Conservation (phyloP, 2,113 vertebrate genomes). For the Prolemur simus region DNA sequence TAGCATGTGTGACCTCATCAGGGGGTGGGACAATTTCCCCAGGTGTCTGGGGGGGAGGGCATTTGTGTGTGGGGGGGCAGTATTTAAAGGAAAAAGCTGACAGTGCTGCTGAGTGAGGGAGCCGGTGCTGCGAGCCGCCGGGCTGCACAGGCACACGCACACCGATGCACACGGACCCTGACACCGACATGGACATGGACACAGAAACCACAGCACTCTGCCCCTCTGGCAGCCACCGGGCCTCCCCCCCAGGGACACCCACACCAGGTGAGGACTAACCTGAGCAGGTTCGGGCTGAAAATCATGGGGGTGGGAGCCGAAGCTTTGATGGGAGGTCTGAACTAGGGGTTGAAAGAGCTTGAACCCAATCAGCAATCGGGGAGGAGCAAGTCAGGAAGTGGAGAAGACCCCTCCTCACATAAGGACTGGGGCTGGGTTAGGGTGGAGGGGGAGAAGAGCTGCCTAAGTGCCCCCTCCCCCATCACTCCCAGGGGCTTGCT, state of each 20-base stretch:
- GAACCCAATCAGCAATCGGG: conserved; percentile 2
- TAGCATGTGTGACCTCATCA: conserved; percentile 79
- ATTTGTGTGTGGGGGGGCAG: conserved; percentile 31
- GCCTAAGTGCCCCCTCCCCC: conserved; percentile 28
- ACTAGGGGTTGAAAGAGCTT: neutral
- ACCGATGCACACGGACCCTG: conserved; percentile 60
- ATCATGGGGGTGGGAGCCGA: neutral
- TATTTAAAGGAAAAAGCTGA: conserved; percentile 81
- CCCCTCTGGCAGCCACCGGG: conserved; percentile 63
- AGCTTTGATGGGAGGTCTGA: conserved; percentile 45
- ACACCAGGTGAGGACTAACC: conserved; percentile 70
- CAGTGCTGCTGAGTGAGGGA: conserved; percentile 72
- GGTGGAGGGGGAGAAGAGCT: neutral
- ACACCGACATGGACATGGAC: conserved; percentile 74
- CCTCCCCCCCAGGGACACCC: conserved; percentile 65
- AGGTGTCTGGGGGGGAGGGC: conserved; percentile 60
- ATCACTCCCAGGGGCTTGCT: neutral
- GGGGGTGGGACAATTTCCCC: conserved; percentile 76
- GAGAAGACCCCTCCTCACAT: neutral
- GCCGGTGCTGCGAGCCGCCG: conserved; percentile 29
- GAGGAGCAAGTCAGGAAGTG: neutral
- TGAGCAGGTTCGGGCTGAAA: conserved; percentile 36
- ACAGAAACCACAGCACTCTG: conserved; percentile 80
- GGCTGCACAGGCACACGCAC: conserved; percentile 63
- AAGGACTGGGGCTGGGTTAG: neutral